Conservation (phyloP, 2,888 invertebrate genomes). For the Phortica okadai region DNA sequence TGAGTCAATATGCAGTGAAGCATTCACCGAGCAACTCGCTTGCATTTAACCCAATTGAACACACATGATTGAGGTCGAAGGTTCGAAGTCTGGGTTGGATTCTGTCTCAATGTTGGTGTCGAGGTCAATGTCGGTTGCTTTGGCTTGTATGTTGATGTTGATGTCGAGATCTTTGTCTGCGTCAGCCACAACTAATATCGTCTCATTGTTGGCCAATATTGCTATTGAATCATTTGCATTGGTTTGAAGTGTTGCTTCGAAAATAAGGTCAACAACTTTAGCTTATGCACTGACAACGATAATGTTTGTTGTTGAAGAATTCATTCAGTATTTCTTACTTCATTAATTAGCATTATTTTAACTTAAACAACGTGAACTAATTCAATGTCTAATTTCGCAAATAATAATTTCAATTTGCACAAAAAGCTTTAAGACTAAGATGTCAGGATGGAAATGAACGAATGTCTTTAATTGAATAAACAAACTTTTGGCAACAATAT, state of each 20-base stretch:
- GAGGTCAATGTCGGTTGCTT: not conserved
- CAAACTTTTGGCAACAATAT: not conserved
- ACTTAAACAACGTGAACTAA: too few relatives aligned
- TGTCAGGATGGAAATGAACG: not conserved
- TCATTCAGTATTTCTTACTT: too few relatives aligned
- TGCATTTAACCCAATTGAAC: not conserved
- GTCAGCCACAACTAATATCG: not conserved
- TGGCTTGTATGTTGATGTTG: not conserved
- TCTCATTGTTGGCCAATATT: conserved; percentile 11
- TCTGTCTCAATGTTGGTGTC: too few relatives aligned
- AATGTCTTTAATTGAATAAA: not conserved
- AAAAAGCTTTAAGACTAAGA: not conserved
- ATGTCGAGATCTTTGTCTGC: not conserved
- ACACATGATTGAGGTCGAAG: not conserved
- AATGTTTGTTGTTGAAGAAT: not conserved
- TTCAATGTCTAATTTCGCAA: too few relatives aligned
- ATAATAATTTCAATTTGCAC: too few relatives aligned
- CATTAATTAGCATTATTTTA: too few relatives aligned
- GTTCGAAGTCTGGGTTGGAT: too few relatives aligned
- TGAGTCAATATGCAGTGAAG: conserved; percentile 21
- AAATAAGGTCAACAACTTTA: not conserved
- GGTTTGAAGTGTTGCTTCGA: not conserved
- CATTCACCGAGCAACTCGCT: not conserved
- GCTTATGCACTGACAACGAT: not conserved
- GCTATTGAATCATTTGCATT: not conserved